Base-by-base conservation (phyloP, 2,888 invertebrate genomes). In the Lasioglossum pauxillum region DNA sequence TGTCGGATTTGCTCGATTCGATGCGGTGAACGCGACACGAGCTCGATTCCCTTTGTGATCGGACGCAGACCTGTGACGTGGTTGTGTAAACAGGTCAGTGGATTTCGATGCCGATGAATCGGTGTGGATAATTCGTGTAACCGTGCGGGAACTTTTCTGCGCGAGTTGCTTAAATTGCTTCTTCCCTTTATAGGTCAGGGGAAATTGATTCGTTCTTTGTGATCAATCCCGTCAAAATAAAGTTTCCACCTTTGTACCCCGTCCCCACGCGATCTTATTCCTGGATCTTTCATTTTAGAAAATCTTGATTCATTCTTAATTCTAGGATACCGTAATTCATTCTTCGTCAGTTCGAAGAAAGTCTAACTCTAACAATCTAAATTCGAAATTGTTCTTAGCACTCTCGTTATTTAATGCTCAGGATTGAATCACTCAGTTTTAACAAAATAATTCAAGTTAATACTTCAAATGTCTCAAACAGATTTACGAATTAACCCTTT, bases 21-120 rank as follows among this genome's bases (percentile, higher is more conserved):
- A 78, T 23, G 27, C 75, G 78, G 64, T 60, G 79, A 79, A 75
- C 67, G 78, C 35, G 81, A 81, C 75, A 78, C 67, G 75, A 81
- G 73, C 78, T 84, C 53, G n/a, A 79, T 80, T 75, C 80, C 78
- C 35, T 83, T 85, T 84, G 84, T 85, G 74, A 27, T 23, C 44
- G 14, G 35, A 57, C 38, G 44, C 23, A 35, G 64, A 44, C 67
- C 57, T 5, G 35, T 57, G 46, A 27, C 67, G 67, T 72, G 53
- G 72, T 78, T 84, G 83, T 53, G 78, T 38, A 85, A 85, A 83
- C 84, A 83, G 84, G 72, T 85, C 78, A 75, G 75, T 75, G 75
- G 67, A 31, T 75, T 57, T 83, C 84, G 74, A 53, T 46, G 78
- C 35, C 35, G 72, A 67, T 44, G 75, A 72, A 79, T 83, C 78